Percentiles rank a stretch among this genome's conserved stretches.
These are phyloP conservation scores for Tichodroma muraria DNA, from an alignment of 2,113 vertebrate species.

Conservation along the genomic window DNA sequence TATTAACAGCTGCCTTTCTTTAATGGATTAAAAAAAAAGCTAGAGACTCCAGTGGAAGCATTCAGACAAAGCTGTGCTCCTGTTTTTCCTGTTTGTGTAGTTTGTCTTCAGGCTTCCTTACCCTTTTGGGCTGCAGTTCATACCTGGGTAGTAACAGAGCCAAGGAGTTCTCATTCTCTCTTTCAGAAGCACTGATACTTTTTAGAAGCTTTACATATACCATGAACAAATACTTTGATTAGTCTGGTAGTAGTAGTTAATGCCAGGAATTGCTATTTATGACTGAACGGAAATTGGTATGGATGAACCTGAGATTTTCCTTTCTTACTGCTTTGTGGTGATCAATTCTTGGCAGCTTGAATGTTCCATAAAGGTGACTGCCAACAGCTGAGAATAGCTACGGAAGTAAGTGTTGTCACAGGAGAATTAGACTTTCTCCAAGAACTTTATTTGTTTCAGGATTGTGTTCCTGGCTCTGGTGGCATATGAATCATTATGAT, in stretches of 20 bases:
- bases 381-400: neutral
- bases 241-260: neutral
- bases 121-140: neutral
- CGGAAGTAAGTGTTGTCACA: neutral
- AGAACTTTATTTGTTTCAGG: neutral
- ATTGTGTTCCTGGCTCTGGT: neutral
- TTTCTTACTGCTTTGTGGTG: neutral
- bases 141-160: neutral
- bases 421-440: neutral
- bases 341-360: neutral
- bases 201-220: neutral
- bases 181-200: neutral
- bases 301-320: neutral
- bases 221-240: neutral
- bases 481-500: neutral
- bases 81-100: too few species aligned
- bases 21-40: neutral
- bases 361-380: neutral
- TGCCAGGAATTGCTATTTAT: neutral
- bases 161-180: neutral
- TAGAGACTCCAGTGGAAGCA: neutral
- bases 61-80: neutral
- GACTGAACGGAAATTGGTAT: neutral
- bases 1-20: neutral
- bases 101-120: neutral